Percentiles rank a stretch among this genome's conserved stretches.
These are phyloP conservation scores for Distichodus sexfasciatus DNA, from an alignment of 2,797 vertebrate genomes.

Conservation along the genomic window DNA sequence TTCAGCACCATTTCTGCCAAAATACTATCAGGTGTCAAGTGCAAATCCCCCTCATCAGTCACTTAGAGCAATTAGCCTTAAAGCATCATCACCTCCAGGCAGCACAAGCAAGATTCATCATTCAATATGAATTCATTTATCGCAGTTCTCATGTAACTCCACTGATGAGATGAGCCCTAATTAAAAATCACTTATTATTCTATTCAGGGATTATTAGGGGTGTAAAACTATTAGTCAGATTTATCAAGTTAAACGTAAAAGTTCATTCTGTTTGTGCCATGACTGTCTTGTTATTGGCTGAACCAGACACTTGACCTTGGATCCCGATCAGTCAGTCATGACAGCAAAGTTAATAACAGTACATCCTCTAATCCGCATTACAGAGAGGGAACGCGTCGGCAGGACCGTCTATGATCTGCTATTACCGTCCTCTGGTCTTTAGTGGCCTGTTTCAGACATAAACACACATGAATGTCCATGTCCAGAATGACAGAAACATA, in stretches of 20 bases:
- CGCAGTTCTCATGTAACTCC: too few species aligned
- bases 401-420: slow-evolving; percentile 19
- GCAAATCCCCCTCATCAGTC: not conserved
- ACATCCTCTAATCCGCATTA: slow-evolving; percentile 43
- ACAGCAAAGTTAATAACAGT: slow-evolving; percentile 33
- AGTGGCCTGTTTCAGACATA: too few species aligned
- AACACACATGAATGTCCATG: too few species aligned
- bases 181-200: too few species aligned
- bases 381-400: slow-evolving; percentile 3
- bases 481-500: too few species aligned
- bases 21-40: not conserved
- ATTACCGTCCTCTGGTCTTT: too few species aligned
- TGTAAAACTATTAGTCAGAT: too few species aligned
- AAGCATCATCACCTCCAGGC: not conserved
- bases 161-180: too few species aligned
- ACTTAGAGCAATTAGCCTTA: not conserved
- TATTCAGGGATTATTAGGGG: too few species aligned
- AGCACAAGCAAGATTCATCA: not conserved
- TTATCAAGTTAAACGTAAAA: too few species aligned
- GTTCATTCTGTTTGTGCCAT: not conserved
- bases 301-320: not conserved
- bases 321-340: slow-evolving; percentile 1
- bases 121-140: not conserved
- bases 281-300: not conserved
- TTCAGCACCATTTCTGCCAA: not conserved